Conservation (phyloP, 2,888 invertebrate genomes). For the Folsomia candida region DNA sequence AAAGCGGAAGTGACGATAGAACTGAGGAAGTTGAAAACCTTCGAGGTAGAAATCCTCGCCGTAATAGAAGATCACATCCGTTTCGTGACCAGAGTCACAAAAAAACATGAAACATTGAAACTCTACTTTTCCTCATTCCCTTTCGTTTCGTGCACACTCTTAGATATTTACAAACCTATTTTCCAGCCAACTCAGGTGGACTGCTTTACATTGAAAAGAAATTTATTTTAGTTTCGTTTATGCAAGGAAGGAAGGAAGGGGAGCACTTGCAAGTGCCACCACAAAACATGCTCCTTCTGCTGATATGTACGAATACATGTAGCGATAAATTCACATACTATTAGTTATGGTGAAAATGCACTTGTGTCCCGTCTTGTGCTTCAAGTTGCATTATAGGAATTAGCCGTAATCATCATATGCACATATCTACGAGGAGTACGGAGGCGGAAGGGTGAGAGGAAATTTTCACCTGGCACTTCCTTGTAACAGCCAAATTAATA, state of each 20-base stretch:
- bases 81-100: conserved; percentile 19
- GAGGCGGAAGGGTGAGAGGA: background rate
- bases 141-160: background rate
- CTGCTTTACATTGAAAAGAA: background rate
- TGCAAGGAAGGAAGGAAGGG: background rate
- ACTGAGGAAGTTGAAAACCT: conserved; percentile 23
- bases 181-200: background rate
- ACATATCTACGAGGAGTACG: no score
- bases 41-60: conserved; percentile 33
- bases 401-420: no score
- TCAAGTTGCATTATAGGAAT: background rate
- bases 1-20: conserved; percentile 12
- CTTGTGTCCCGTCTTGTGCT: background rate
- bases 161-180: background rate
- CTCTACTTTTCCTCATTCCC: conserved; percentile 1
- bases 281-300: background rate
- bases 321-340: no score
- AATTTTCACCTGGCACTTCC: background rate
- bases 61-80: conserved; percentile 19
- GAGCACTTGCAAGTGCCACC: background rate
- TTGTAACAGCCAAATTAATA: background rate
- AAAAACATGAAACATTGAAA: conserved; percentile 7
- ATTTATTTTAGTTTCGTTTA: background rate
- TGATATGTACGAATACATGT: background rate
- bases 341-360: no score